Evolutionary conservation across 2,797 vertebrate genomes (phyloP).

Genomic region (Iguana delicatissima): DNA sequence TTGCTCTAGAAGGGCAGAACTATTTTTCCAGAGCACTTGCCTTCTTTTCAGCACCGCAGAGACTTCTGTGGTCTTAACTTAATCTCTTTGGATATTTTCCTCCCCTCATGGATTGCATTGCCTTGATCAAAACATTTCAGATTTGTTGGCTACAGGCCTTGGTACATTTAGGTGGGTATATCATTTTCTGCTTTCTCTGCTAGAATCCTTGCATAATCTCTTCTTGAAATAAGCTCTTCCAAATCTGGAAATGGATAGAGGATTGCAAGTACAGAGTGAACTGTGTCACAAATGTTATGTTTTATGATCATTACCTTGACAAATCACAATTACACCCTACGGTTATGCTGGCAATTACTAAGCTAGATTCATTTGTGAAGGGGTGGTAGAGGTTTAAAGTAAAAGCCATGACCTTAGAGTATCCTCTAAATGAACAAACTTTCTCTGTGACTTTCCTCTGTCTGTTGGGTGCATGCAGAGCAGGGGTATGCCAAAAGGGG

Average conservation of each 20-base stretch:
- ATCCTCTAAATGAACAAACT: conserved; percentile 52
- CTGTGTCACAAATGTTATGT: background rate
- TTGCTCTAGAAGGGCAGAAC: background rate
- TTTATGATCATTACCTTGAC: conserved; percentile 66
- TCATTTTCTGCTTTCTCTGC: background rate
- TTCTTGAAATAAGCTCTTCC: background rate
- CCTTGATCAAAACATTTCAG: background rate
- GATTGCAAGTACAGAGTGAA: conserved; percentile 19
- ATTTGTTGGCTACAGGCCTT: background rate
- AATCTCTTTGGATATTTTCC: background rate
- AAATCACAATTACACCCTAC: conserved; percentile 66
- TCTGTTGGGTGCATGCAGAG: conserved; percentile 17
- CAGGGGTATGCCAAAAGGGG: conserved; percentile 17
- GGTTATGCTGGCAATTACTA: conserved; percentile 67
- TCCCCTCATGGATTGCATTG: background rate
- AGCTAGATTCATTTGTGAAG: conserved; percentile 39
- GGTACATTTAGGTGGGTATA: background rate
- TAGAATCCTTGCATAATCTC: rapidly evolving
- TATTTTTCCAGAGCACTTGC: background rate
- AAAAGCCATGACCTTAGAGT: conserved; percentile 69
- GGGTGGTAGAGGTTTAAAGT: too few species aligned
- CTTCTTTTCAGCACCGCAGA: background rate
- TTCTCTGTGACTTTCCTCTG: conserved; percentile 13
- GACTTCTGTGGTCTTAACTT: background rate
- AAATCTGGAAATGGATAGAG: conserved; percentile 4